A percentile compares a stretch with the other conserved stretches of the same genome.
Evolutionary conservation across 2,888 invertebrate species (phyloP).

Genomic region (Rhorus exstirpatorius): DNA sequence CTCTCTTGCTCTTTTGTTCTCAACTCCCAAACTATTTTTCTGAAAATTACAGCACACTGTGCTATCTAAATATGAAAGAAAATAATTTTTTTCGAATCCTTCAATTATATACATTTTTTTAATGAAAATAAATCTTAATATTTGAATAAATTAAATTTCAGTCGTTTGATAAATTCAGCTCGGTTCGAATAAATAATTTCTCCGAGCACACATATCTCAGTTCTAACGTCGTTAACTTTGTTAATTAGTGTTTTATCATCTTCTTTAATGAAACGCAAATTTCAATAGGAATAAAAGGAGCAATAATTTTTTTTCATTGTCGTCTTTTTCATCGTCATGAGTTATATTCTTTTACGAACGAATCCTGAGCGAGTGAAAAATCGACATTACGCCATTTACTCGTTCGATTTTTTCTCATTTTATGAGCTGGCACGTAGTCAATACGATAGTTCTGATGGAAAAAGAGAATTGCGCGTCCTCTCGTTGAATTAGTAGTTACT

Average conservation of each 20-base stretch:
- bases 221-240: too few species aligned
- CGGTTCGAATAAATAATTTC: background rate
- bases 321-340: background rate
- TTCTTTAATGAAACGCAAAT: too few species aligned
- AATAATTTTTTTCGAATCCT: background rate
- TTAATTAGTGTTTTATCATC: too few species aligned
- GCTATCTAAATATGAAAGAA: background rate
- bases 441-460: constrained; percentile 27
- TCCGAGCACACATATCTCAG: too few species aligned
- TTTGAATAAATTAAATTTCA: background rate
- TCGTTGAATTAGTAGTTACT: constrained; percentile 68
- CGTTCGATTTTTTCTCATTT: constrained; percentile 56
- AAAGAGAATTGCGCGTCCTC: constrained; percentile 48
- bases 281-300: too few species aligned
- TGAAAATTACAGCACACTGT: background rate
- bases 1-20: constrained; percentile 25
- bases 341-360: background rate
- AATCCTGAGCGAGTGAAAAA: constrained; percentile 21
- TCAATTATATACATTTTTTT: background rate
- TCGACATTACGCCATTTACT: constrained; percentile 44
- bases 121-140: background rate
- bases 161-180: background rate
- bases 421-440: constrained; percentile 53
- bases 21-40: constrained; percentile 33
- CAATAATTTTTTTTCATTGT: background rate